Evolutionary conservation across 2,113 vertebrate genomes (phyloP), one percentile per base, ranked within the genome.

Genomic region (Aleadryas rufinucha): DNA sequence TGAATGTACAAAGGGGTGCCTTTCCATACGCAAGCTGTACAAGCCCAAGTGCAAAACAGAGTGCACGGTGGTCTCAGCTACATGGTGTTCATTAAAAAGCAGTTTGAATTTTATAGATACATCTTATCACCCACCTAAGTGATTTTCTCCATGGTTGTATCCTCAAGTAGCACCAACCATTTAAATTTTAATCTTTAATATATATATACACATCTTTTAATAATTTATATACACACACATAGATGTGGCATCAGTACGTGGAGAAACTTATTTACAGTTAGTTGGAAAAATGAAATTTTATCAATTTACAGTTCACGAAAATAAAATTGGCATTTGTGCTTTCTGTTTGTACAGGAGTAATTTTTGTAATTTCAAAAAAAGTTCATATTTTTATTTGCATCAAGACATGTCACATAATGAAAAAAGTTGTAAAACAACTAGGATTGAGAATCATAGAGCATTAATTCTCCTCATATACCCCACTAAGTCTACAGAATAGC

Each of bases 321-420:
- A 57, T 33, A n/a, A 95, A 83, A 71, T 10, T 45, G 92, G 86
- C 92, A 91, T 93, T 86, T 10, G 16, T 98, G 97, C 95, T 97
- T 98, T 96, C 75, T 77, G n/a, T 86, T 95, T 89, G 44, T 60
- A 80, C 57, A 77, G 66, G 42, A 72, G 28, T 35, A 7, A 42
- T 42, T 79, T 84, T 35, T 41, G 24, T 69, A 3, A 63, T 60
- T 70, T 84, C 42, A 63, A 49, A 76, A 86, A 72, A 68, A 17
- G n/a, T 35, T 37, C 9, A 1, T 45, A 8, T 41, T 82, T 83
- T 89, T 60, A 44, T 50, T 87, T 65, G 64, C 56, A 57, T 86
- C 54, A 68, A 83, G 66, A 70, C n/a, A 69, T 23, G 11, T 70
- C 63, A 70, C 66, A 61, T 35, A 52, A 93, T 90, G 74, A 93